Evolutionary conservation across 2,888 invertebrate genomes (phyloP).

Genomic region (Drosophila putrida): DNA sequence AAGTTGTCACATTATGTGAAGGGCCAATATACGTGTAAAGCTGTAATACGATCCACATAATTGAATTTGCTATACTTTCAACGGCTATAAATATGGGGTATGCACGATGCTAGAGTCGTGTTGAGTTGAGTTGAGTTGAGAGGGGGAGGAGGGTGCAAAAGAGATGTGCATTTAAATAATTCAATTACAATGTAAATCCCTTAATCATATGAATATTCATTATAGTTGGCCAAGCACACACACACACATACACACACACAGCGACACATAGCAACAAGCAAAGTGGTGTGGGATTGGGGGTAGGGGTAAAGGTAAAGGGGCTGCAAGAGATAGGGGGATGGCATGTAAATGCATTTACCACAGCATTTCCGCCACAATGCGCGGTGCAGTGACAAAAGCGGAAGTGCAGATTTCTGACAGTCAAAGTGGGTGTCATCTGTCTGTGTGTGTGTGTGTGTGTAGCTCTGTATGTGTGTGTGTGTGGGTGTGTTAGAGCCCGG

Average conservation of each 20-base stretch:
- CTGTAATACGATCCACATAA: constrained; percentile 22
- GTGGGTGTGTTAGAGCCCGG: constrained; percentile 21
- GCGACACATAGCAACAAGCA: constrained; percentile 14
- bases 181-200: constrained; percentile 72
- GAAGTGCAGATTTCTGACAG: constrained; percentile 73
- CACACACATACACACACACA: constrained; percentile 45
- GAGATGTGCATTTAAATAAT: constrained; percentile 57
- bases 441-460: constrained; percentile 9
- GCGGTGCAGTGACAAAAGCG: constrained; percentile 61
- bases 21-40: constrained; percentile 8
- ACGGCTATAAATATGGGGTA: too few species aligned
- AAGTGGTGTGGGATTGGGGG: too few species aligned
- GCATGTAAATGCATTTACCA: constrained; percentile 74
- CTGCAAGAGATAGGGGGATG: neutral
- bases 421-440: constrained; percentile 22
- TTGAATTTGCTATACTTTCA: constrained; percentile 21
- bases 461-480: constrained; percentile 16
- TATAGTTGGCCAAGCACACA: constrained; percentile 61
- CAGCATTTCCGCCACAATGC: constrained; percentile 68
- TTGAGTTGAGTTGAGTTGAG: neutral
- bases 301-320: neutral
- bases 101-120: neutral
- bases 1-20: constrained; percentile 11
- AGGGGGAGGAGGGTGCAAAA: neutral
- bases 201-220: constrained; percentile 81